Base-by-base conservation (phyloP, 1,140 invertebrate species). In the Phymorhynchus buccinoides region DNA sequence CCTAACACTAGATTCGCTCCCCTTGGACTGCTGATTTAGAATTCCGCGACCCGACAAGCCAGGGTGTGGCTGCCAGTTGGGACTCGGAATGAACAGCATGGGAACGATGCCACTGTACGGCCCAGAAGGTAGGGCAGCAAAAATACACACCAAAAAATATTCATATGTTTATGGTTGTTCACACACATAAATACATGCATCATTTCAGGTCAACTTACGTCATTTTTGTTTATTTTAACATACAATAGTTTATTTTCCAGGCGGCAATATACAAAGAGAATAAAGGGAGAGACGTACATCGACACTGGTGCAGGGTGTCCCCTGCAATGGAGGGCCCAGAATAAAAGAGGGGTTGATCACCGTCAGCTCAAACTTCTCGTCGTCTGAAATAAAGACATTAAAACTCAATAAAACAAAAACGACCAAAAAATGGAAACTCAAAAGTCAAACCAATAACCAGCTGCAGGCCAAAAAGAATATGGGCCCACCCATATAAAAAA, bases 331-430 rank as follows among this genome's bases (percentile, higher is more conserved):
- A 12, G 95, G 95, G 0, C 95, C 95, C 85, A 95, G 91, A 27
- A 95, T 92, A 81, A 94, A 92, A 3, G 91, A 92, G 16, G 95
- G 95, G 89, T 95, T 95, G 18, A 95, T 90, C 9, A 93, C 93
- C 27, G 93, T 93, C 79, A 95, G 87, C 88, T 94, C 94, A 84
- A 95, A 94, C 84, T 93, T 94, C 32, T 94, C 91, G 37, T 91
- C 91, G 41, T 92, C 91, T 92, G 88, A 84, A 91, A n/a, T n/a
- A 88, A 84, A 37, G 85, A 66, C 83, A 80, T 73, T 85, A 32
- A 78, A 78, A 78, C 0, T 75, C 7, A 30, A 30, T 30, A 75
- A 18, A 27, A 1, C 71, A 1, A 2, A 14, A 30, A 75, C 27
- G 12, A 56, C 52, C 27, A 56, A 12, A 14, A 56, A 14, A 56